Conservation (phyloP, 2,797 vertebrate species). For the Carapus acus region DNA sequence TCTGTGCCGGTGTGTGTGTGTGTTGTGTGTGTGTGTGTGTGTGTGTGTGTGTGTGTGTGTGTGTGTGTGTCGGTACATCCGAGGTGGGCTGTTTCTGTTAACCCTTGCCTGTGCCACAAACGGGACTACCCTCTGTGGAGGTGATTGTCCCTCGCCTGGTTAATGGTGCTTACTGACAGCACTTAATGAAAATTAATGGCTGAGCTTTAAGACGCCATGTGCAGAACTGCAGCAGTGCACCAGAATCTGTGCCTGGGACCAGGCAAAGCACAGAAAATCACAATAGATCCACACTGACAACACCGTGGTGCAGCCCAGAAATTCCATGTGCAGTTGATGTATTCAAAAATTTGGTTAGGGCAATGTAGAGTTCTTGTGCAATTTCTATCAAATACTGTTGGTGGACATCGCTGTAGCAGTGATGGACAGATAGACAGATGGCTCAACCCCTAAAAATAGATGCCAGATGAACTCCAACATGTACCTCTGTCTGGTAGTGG, state of each 20-base stretch:
- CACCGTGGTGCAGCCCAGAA: no score
- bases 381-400: no score
- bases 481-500: constrained; percentile 48
- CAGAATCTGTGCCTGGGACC: no score
- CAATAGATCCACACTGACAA: no score
- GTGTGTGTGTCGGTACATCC: constrained; percentile 5
- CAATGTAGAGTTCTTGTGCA: no score
- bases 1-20: background rate
- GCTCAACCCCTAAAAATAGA: no score
- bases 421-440: no score
- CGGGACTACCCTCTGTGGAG: constrained; percentile 16
- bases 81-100: constrained; percentile 29
- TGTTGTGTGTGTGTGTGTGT: constrained; percentile 5
- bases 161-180: constrained; percentile 70
- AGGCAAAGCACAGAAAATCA: no score
- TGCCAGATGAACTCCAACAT: constrained; percentile 45
- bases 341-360: no score
- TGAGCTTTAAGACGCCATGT: background rate
- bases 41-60: constrained; percentile 1
- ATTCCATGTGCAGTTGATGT: no score
- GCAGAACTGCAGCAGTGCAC: no score
- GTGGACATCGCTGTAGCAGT: no score
- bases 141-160: constrained; percentile 20
- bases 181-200: constrained; percentile 58
- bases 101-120: constrained; percentile 18